Evolutionary conservation across 2,888 invertebrate genomes (phyloP).

Genomic region (Hydriomena furcata): DNA sequence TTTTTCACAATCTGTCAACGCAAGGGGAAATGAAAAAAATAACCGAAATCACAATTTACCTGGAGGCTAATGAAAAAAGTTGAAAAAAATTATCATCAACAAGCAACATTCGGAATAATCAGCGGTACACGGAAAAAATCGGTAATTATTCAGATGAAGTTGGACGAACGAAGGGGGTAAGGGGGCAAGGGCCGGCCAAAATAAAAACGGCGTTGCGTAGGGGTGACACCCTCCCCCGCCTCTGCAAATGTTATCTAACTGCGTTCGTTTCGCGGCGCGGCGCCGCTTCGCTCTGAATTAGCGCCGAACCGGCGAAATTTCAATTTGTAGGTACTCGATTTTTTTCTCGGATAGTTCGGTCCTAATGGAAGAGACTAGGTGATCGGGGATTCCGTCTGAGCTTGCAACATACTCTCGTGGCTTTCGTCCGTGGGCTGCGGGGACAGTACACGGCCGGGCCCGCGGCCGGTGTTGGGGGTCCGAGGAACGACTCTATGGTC

Average conservation of each 20-base stretch:
- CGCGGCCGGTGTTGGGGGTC: conserved; percentile 18
- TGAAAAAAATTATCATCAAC: conserved; percentile 79
- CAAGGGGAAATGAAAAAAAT: conserved; percentile 44
- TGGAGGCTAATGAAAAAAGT: conserved; percentile 72
- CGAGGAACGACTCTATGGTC: conserved; percentile 30
- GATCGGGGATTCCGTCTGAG: conserved; percentile 55
- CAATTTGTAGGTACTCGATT: conserved; percentile 71
- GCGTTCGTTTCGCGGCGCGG: conserved; percentile 76
- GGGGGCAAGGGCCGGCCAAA: conserved; percentile 82
- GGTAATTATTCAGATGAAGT: conserved; percentile 84
- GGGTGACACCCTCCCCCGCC: conserved; percentile 77
- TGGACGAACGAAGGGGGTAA: conserved; percentile 80
- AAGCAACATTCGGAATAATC: conserved; percentile 83
- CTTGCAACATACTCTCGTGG: conserved; percentile 18
- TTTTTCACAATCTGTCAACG: conserved; percentile 31
- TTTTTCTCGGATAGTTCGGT: conserved; percentile 75
- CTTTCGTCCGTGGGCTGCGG: not conserved
- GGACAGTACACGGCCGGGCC: not conserved
- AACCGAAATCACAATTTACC: conserved; percentile 54
- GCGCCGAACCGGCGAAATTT: conserved; percentile 76
- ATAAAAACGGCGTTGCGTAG: conserved; percentile 84
- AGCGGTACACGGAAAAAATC: conserved; percentile 83
- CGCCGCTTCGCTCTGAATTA: conserved; percentile 73
- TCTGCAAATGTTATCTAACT: conserved; percentile 83
- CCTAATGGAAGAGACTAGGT: conserved; percentile 66